Base-by-base conservation (phyloP, 2,888 invertebrate genomes). In the Calameuta filiformis region DNA sequence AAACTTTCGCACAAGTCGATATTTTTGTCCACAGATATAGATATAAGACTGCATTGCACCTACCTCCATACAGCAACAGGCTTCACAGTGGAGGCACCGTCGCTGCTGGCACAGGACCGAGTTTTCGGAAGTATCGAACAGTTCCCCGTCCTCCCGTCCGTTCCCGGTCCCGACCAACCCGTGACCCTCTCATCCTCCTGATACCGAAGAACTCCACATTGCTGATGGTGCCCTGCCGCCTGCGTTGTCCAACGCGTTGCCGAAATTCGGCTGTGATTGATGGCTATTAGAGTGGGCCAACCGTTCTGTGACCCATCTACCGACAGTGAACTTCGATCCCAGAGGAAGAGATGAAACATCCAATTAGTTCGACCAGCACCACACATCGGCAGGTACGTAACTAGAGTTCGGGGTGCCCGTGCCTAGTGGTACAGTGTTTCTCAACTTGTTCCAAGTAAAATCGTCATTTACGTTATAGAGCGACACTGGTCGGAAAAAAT, bases 241-340 rank as follows among this genome's bases (percentile, higher is more conserved):
- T 80, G 87, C 88, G 90, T 91, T 91, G 91, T 90, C 91, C 91
- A 84, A 87, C 87, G 84, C 89, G 90, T 91, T 91, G 91, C 91
- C 91, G 88, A 91, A 91, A 90, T 91, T 91, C 87, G 86, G 86
- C 81, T 84, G 90, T 91, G 91, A 91, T 91, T 91, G 91, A 91
- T 91, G 90, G 91, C 90, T 88, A 89, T 89, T 90, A 87, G 87
- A 86, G 87, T 86, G 90, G 90, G 90, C 89, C 89, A 90, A 89
- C 85, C 79, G 81, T 77, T 83, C 81, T 79, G 74, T 33, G 71
- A 33, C 71, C 34, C 71, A 71, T 31, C 34, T 23, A 56, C 31
- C 33, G 31, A 31, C 71, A 31, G 71, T 71, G 12, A 71, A 11
- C 31, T 31, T 71, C 33, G 31, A 9, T 71, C 12, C 31, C 31